Base-by-base conservation (phyloP, 1,140 invertebrate species). In the Drosophila bipectinata region DNA sequence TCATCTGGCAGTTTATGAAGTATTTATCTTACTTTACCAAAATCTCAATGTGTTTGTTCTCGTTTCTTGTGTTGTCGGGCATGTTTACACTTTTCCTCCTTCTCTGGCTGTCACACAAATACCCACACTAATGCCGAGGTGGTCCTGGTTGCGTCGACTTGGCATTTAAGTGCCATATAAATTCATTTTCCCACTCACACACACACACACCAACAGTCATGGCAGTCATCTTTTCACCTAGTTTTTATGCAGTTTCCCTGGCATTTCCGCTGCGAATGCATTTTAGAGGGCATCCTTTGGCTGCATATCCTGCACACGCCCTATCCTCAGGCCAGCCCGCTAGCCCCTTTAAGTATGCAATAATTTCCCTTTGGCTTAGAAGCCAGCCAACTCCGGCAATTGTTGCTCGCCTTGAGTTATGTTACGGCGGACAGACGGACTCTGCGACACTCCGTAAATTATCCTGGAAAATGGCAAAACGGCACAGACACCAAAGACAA, bases 361-460 rank as follows among this genome's bases (percentile, higher is more conserved):
- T 66, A 63, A 75, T 72, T 76, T 79, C 47, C 9, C 6, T 58
- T 56, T 55, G 61, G 61, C 66, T 79, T 79, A 79, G 76, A 45
- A 34, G 48, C 8, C 55, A 34, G 48, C 8, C 51, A 47, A 32
- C 34, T 21, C 44, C 34, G 28, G 58, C 68, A 80, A 77, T 71
- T 77, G 66, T 84, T 80, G 77, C 72, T 62, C 58, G 24, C 41
- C 28, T 28, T 68, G 55, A 81, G 57, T 81, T 61, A 82, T 81
- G 58, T 32, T 44, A 32, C 53, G 59, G 54, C n/a, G 48, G 60
- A 63, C 55, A 73, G 72, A 74, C 72, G 71, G 68, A 79, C 75
- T 75, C 64, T 85, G 81, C 81, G 81, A 82, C 81, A 85, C 78
- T 81, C 69, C 66, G 74, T 85, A 85, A 85, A 85, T 85, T 87